Percentiles rank a stretch among this genome's conserved stretches.
Evolutionary conservation across 2,888 invertebrate genomes (phyloP).

Genomic region (Melinaea menophilus): DNA sequence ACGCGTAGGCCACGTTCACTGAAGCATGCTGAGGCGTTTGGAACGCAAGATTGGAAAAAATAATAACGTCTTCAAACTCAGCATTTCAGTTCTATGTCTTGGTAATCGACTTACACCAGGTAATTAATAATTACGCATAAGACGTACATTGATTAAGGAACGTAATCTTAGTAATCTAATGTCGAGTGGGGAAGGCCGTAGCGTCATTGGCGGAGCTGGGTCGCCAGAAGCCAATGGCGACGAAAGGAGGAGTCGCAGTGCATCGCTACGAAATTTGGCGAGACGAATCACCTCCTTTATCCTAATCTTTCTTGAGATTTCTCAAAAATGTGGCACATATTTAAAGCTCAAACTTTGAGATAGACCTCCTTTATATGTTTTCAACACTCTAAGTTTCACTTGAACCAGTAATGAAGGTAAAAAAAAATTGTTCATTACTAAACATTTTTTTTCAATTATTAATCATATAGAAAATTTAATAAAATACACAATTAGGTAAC

Average conservation of each 20-base stretch:
- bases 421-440: too few species aligned
- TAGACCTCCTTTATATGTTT: not conserved
- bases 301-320: conserved; percentile 34
- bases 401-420: too few species aligned
- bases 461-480: too few species aligned
- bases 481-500: too few species aligned
- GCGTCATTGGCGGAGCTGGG: conserved; percentile 62
- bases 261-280: conserved; percentile 60
- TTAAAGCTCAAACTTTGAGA: not conserved
- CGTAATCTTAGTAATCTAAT: conserved; percentile 50
- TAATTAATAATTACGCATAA: conserved; percentile 5
- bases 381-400: too few species aligned
- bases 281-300: conserved; percentile 52
- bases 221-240: conserved; percentile 66
- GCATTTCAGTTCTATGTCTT: not conserved
- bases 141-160: conserved; percentile 46
- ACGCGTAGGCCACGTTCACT: conserved; percentile 10
- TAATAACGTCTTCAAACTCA: not conserved
- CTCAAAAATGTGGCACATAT: conserved; percentile 20
- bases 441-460: too few species aligned
- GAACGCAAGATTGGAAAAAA: not conserved
- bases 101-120: not conserved
- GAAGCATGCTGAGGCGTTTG: conserved; percentile 2
- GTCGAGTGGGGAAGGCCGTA: conserved; percentile 64
- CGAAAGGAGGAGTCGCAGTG: conserved; percentile 65